These are phyloP conservation scores for Oryzaephilus surinamensis DNA, from an alignment of 1,140 invertebrate species.

Conservation along the genomic window DNA sequence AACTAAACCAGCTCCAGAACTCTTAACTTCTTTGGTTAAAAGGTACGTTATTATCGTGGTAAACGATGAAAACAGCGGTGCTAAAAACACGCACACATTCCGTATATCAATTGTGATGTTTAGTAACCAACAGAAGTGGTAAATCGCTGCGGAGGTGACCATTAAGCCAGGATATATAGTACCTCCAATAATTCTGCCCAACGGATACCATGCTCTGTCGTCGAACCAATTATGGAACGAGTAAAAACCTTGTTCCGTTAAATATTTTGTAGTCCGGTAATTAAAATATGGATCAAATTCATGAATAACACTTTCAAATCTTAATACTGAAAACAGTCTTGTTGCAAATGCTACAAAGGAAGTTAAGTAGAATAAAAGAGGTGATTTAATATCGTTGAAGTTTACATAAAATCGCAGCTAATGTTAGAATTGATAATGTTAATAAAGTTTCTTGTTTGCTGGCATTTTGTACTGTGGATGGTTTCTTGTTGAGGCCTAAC, in stretches of 20 bases:
- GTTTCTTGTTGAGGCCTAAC: conserved; percentile 26
- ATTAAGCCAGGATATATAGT: conserved; percentile 97
- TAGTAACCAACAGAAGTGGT: conserved; percentile 77
- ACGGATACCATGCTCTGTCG: conserved; percentile 95
- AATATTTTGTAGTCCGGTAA: conserved; percentile 89
- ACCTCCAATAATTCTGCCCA: conserved; percentile 92
- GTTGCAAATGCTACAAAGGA: conserved; percentile 82
- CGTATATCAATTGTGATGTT: conserved; percentile 94
- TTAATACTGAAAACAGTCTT: conserved; percentile 88
- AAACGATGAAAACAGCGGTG: conserved; percentile 92
- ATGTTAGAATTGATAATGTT: conserved; percentile 81
- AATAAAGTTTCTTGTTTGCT: conserved; percentile 93
- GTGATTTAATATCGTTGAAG: conserved; percentile 40
- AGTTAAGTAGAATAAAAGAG: conserved; percentile 12
- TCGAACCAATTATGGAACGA: conserved; percentile 99
- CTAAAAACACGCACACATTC: conserved; percentile 96
- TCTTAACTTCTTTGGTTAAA: conserved; percentile 89
- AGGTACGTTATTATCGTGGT: conserved; percentile 94
- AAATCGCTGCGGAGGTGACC: conserved; percentile 90
- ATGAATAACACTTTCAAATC: conserved; percentile 96
- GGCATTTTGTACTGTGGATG: conserved; percentile 40
- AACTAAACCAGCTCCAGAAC: conserved; percentile 83
- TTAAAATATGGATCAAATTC: conserved; percentile 99
- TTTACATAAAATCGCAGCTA: conserved; percentile 90
- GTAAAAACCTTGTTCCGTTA: conserved; percentile 95